Percentiles rank a stretch among this genome's conserved stretches.
These are phyloP conservation scores for Brachyhypopomus occidentalis DNA, from an alignment of 2,113 vertebrate genomes.

Conservation along the genomic window DNA sequence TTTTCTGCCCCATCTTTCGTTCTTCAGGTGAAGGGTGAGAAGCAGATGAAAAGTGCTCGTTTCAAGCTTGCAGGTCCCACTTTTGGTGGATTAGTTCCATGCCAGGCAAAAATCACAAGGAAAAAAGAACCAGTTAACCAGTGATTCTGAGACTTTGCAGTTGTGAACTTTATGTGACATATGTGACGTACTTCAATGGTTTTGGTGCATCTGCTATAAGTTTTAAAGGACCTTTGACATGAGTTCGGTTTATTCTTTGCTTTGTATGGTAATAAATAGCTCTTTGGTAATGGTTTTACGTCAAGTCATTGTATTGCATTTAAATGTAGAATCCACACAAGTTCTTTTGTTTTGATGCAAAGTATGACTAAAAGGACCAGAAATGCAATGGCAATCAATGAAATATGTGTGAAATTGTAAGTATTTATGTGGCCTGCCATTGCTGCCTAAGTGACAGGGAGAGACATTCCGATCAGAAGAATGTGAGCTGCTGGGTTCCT, in stretches of 20 bases:
- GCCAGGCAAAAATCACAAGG: background rate
- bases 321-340: background rate
- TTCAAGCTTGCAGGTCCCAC: conserved; percentile 8
- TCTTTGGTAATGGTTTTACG: too few relatives aligned
- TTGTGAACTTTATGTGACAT: too few relatives aligned
- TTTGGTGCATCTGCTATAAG: too few relatives aligned
- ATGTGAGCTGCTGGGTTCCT: conserved; percentile 59
- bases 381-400: background rate
- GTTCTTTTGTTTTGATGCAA: background rate
- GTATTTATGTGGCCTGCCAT: conserved; percentile 8
- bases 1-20: conserved; percentile 57
- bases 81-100: conserved; percentile 17
- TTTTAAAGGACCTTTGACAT: too few relatives aligned
- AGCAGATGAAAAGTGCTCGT: conserved; percentile 24
- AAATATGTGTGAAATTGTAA: conserved; percentile 35
- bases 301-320: background rate
- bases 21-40: conserved; percentile 28
- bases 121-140: conserved; percentile 5
- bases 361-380: background rate
- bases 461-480: conserved; percentile 59
- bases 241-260: too few relatives aligned
- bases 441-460: conserved; percentile 38
- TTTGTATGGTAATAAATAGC: too few relatives aligned
- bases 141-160: background rate
- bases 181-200: too few relatives aligned